A percentile compares a stretch with the other conserved stretches of the same genome.
Evolutionary conservation across 2,113 vertebrate species (phyloP).

Genomic region (Cynoglossus semilaevis): DNA sequence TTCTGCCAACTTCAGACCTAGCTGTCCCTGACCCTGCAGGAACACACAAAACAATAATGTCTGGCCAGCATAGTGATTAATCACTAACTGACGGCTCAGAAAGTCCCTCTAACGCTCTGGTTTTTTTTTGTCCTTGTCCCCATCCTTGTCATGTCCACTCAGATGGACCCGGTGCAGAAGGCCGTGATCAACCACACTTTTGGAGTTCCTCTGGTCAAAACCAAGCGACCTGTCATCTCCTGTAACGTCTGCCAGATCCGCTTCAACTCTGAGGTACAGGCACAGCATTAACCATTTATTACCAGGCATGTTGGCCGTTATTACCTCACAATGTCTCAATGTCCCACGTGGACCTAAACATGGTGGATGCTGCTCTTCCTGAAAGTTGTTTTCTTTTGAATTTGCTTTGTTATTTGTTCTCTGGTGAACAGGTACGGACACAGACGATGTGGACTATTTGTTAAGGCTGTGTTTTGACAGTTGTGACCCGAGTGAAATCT

Average conservation of each 20-base stretch:
- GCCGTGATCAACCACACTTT: constrained; percentile 90
- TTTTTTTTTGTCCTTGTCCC: too few species aligned
- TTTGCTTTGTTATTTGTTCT: constrained; percentile 24
- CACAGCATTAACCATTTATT: background rate
- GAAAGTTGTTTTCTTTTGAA: constrained; percentile 14
- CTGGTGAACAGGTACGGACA: constrained; percentile 14
- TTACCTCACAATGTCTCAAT: constrained; percentile 4
- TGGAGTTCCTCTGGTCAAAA: constrained; percentile 85
- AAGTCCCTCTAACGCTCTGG: too few species aligned
- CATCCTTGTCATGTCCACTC: constrained; percentile 42
- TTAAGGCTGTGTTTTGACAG: constrained; percentile 48
- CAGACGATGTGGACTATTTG: constrained; percentile 34
- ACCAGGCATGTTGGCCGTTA: background rate
- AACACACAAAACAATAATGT: too few species aligned
- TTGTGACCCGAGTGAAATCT: constrained; percentile 41
- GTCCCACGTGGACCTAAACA: background rate
- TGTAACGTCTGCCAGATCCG: constrained; percentile 95
- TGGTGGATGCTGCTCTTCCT: background rate
- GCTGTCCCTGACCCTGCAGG: too few species aligned
- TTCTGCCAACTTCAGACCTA: too few species aligned
- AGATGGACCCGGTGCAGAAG: constrained; percentile 96
- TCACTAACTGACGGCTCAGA: too few species aligned
- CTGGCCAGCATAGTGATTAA: too few species aligned
- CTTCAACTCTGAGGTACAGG: constrained; percentile 90
- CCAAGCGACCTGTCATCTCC: constrained; percentile 88